Base-by-base conservation (phyloP, 2,797 vertebrate species). In the Chaetodon trifasciatus region DNA sequence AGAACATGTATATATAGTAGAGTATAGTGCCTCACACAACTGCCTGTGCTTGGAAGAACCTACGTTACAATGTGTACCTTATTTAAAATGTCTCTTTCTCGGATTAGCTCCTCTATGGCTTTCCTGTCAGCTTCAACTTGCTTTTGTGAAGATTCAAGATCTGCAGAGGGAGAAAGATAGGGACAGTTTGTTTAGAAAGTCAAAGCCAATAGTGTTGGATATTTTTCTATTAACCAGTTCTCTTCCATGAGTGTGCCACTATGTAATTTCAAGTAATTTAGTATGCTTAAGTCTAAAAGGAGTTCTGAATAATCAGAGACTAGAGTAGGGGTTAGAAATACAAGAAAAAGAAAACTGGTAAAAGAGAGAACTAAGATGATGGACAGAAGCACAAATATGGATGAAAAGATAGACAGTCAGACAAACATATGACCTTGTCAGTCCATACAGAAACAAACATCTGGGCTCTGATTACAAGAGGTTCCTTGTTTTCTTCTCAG, bases 61-160 rank as follows among this genome's bases (percentile, higher is more conserved):
- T 10, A 15, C 8, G 11, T 6, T 15, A 37, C 10, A 55, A 32
- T 35, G 24, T 92, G 82, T 71, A 98, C 98, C 96, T 98, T 98
- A 79, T 94, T 97, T 61, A 99, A 81, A 73, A 95, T 91, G 86
- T 97, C 97, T 84, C 95, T 95, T 89, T 99, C 98, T 85, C 96
- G 92, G 86, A 96, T 83, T 74, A 98, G 94, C 81, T 97, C 97
- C 5, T 98, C 97, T 74, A 95, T 93, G 15, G 96, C 93, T 93
- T 97, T 99, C 91, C 95, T 98, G 92, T 98, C 97, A 72, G 89
- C 52, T 76, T 98, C 97, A 2, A 87, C 89, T 86, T 98, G 97
- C 79, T 97, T 99, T 90, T 96, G 96, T 32, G 95, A 90, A 60
- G 90, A 76, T 81, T 98, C 97, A 79, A 98, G 91, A 81, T 98